Base-by-base conservation (phyloP, 2,797 vertebrate species). In the Cichlasoma orientale region DNA sequence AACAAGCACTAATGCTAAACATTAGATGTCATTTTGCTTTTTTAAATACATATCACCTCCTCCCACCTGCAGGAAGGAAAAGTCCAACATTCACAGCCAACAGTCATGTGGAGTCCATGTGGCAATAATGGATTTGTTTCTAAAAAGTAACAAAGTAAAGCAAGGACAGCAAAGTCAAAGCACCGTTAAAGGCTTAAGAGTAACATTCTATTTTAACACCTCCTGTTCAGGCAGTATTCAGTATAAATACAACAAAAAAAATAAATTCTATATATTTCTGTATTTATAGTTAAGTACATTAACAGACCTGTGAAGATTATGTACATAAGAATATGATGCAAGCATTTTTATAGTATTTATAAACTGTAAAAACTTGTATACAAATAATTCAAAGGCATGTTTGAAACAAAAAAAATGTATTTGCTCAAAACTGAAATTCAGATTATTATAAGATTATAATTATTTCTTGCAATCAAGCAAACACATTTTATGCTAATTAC, bases 11-110 rank as follows among this genome's bases (percentile, higher is more conserved):
- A 66, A 89, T 80, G 78, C 90, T 89, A 93, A 94, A 94, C 94
- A 94, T 93, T 95, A 94, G 92, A 95, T 94, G 93, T 94, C 91
- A 93, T 95, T 95, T 95, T 92, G 93, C 92, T 93, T 93, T 95
- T 95, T 94, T 93, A 94, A 96, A 94, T 90, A 93, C 90, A 88
- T 77, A 87, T 93, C 88, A 90, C 88, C 87, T 91, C 81, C 83
- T 89, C 86, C 90, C 88, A 95, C 94, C 92, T 94, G 95, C 92
- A 93, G 90, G 90, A 92, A 92, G 91, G 91, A 88, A 91, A 78
- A 82, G 82, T 84, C 77, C 83, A 89, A 79, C 78, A 91, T 84
- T 89, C 88, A 85, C 85, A 88, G 90, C 85, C 90, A 90, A 79
- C 88, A 85, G 85, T 87, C 84, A 78, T 77, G 81, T 52, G 59